Conservation (phyloP, 92 coral and sea anemone genomes). For the Virgularia gustaviana region DNA sequence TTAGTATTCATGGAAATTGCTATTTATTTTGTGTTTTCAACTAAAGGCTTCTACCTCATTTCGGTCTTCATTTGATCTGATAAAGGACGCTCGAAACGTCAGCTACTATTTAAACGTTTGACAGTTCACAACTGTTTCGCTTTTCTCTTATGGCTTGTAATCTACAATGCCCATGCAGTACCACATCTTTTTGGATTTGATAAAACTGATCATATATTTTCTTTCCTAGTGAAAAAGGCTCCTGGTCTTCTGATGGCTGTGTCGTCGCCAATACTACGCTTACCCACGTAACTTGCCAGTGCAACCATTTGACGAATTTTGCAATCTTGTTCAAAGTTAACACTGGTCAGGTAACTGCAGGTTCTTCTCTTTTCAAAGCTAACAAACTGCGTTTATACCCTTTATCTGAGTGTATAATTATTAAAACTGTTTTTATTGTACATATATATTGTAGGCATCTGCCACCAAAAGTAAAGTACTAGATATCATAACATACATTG, state of each 20-base stretch:
- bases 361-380: not conserved
- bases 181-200: too few species aligned
- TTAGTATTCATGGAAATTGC: too few species aligned
- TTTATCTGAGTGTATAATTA: not conserved
- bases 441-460: not conserved
- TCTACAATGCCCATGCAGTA: too few species aligned
- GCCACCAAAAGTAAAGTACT: conserved; percentile 30
- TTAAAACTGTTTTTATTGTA: too few species aligned
- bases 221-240: not conserved
- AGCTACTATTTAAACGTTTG: too few species aligned
- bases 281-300: conserved; percentile 14
- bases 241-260: conserved; percentile 14
- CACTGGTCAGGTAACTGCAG: conserved; percentile 5
- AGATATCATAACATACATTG: conserved; percentile 64
- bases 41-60: too few species aligned
- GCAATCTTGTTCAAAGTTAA: conserved; percentile 9
- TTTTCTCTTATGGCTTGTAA: too few species aligned
- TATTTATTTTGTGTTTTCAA: too few species aligned
- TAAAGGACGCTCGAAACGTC: too few species aligned
- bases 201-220: too few species aligned
- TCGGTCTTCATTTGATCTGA: too few species aligned
- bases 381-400: not conserved
- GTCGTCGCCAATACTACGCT: not conserved
- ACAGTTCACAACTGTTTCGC: too few species aligned
- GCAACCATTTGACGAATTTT: conserved; percentile 25